Percentiles rank a stretch among this genome's conserved stretches.
Evolutionary conservation across 2,888 invertebrate species (phyloP).

Genomic region (Pheosia tremula): DNA sequence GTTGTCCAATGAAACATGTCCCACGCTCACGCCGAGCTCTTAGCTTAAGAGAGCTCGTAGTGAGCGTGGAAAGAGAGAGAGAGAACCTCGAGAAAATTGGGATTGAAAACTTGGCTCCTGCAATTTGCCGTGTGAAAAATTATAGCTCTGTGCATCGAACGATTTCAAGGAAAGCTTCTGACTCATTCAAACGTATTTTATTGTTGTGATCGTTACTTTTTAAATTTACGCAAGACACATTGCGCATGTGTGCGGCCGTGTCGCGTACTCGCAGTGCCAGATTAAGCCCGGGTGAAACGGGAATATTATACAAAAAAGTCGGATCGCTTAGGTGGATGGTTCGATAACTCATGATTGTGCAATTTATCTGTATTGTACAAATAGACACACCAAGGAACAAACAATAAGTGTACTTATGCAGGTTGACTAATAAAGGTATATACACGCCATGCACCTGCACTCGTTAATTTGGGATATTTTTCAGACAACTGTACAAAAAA

Average conservation of each 20-base stretch:
- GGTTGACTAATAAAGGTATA: too few relatives aligned
- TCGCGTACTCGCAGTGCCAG: background rate
- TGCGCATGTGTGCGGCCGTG: background rate
- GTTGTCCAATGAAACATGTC: background rate
- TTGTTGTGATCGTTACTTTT: constrained; percentile 39
- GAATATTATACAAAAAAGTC: background rate
- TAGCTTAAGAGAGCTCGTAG: too few relatives aligned
- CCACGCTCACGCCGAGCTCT: background rate
- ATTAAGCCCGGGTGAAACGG: background rate
- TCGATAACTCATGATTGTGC: too few relatives aligned
- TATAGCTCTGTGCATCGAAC: constrained; percentile 21
- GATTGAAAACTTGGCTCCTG: constrained; percentile 31
- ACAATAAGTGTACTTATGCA: too few relatives aligned
- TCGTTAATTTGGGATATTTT: too few relatives aligned
- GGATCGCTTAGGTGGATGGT: too few relatives aligned
- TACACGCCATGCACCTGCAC: too few relatives aligned
- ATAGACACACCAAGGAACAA: too few relatives aligned
- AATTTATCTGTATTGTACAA: too few relatives aligned
- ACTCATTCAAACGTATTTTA: constrained; percentile 35
- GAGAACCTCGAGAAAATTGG: constrained; percentile 11
- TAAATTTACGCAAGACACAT: constrained; percentile 32
- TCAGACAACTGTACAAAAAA: too few relatives aligned
- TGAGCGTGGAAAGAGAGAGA: too few relatives aligned
- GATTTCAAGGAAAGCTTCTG: constrained; percentile 38
- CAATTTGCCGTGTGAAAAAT: constrained; percentile 23